Conservation (phyloP, 2,888 invertebrate genomes). For the Heteropelma amictum region DNA sequence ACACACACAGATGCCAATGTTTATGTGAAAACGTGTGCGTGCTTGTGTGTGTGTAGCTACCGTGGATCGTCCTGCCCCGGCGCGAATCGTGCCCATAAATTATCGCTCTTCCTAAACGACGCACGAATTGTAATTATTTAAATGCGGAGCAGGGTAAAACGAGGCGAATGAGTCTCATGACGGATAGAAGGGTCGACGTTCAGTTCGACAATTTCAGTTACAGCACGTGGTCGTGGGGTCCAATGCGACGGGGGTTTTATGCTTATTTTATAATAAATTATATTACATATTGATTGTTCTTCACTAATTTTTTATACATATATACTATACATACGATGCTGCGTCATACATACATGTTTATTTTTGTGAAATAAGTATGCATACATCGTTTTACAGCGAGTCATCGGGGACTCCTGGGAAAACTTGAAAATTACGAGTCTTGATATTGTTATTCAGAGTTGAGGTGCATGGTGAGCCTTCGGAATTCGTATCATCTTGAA, state of each 20-base stretch:
- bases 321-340: too few relatives aligned
- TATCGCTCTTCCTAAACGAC: constrained; percentile 71
- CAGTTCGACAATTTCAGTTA: constrained; percentile 17
- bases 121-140: constrained; percentile 77
- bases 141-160: constrained; percentile 65
- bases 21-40: background rate
- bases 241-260: background rate
- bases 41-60: background rate
- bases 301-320: background rate
- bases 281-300: background rate
- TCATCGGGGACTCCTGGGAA: too few relatives aligned
- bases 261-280: constrained; percentile 28
- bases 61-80: constrained; percentile 60
- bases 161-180: constrained; percentile 28
- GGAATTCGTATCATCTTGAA: too few relatives aligned
- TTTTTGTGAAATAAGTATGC: too few relatives aligned
- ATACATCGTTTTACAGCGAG: too few relatives aligned
- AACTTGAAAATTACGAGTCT: too few relatives aligned
- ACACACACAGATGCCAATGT: constrained; percentile 5
- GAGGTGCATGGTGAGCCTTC: too few relatives aligned
- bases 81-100: constrained; percentile 76
- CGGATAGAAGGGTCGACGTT: constrained; percentile 37
- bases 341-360: too few relatives aligned
- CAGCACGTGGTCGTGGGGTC: background rate
- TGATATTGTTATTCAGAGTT: too few relatives aligned